These are phyloP conservation scores for Epizoanthus ramosus DNA, from an alignment of 92 coral and sea anemone species.

Conservation along the genomic window DNA sequence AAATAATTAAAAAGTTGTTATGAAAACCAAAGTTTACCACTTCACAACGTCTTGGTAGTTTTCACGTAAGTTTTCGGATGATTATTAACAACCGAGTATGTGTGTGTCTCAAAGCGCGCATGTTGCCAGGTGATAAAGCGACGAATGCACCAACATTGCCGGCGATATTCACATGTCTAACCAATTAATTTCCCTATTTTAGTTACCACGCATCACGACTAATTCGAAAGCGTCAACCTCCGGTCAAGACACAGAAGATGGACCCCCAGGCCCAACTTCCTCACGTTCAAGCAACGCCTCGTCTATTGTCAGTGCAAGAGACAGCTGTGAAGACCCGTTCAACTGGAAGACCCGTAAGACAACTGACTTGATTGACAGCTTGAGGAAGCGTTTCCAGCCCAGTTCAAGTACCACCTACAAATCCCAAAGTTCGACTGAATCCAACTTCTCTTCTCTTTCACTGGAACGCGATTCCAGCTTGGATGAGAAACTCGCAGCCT, in stretches of 20 bases:
- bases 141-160: too few relatives aligned
- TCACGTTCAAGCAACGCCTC: slow-evolving; percentile 8
- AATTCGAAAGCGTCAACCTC: neutral
- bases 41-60: too few relatives aligned
- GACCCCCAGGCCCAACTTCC: neutral
- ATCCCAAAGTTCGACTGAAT: slow-evolving; percentile 15
- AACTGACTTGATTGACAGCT: slow-evolving; percentile 72
- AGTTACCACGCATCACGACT: slow-evolving; percentile 1
- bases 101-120: too few relatives aligned
- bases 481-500: slow-evolving; percentile 70
- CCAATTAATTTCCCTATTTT: neutral
- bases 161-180: neutral
- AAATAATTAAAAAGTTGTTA: too few relatives aligned
- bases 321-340: slow-evolving; percentile 65
- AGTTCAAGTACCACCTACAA: neutral
- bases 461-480: slow-evolving; percentile 48
- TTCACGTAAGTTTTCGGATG: too few relatives aligned
- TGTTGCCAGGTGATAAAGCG: too few relatives aligned
- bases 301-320: slow-evolving; percentile 10
- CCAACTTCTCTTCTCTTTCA: slow-evolving; percentile 6
- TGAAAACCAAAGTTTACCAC: too few relatives aligned
- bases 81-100: too few relatives aligned
- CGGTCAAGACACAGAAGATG: slow-evolving; percentile 29
- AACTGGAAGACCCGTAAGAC: slow-evolving; percentile 85
- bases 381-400: slow-evolving; percentile 70